Evolutionary conservation across 2,888 invertebrate genomes (phyloP).

Genomic region (Idaea aversata): DNA sequence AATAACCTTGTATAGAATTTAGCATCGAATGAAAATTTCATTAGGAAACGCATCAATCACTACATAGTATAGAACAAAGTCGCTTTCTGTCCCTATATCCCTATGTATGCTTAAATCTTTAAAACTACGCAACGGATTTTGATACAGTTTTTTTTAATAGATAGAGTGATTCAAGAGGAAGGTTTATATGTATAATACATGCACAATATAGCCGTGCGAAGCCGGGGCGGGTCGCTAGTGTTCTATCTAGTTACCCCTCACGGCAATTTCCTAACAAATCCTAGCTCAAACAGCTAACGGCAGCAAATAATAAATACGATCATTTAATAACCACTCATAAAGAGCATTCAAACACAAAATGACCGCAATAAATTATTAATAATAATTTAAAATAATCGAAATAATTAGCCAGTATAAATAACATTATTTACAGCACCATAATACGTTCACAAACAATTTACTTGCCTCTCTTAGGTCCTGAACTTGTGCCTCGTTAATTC

Average conservation of each 20-base stretch:
- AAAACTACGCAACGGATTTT: no score
- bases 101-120: no score
- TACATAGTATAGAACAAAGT: no score
- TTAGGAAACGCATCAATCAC: no score
- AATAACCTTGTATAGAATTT: no score
- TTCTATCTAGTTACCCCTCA: neutral
- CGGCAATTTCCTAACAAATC: neutral
- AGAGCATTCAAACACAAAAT: neutral
- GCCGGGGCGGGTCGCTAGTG: no score
- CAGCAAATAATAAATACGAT: neutral
- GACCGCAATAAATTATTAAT: neutral
- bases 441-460: conserved; percentile 4
- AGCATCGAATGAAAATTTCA: no score
- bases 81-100: no score
- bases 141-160: no score
- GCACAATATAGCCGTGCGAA: no score
- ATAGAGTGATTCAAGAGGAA: no score
- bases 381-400: conserved; percentile 1
- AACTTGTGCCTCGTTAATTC: conserved; percentile 54
- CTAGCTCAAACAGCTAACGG: neutral
- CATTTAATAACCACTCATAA: neutral
- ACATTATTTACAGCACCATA: neutral
- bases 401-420: neutral
- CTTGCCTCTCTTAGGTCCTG: conserved; percentile 32
- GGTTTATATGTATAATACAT: no score